phyloP scores from a whole-genome alignment of 2,888 invertebrate genomes.

The Nomada fabriciana region DNA sequence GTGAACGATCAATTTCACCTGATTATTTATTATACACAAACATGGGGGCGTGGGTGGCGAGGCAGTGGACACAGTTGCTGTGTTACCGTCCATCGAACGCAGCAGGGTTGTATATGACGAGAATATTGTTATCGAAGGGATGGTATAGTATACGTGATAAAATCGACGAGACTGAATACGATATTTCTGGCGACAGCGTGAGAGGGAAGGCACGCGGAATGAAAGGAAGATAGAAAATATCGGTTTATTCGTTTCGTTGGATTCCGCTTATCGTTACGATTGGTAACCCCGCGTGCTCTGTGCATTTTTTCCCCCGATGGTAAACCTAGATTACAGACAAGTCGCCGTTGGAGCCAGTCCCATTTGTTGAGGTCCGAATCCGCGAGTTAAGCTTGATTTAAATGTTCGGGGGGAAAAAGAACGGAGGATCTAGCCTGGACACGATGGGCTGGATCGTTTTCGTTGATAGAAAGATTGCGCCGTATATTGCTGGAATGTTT shows the following conservation, averaged over 20 bases:
- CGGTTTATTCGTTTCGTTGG: conserved; percentile 5
- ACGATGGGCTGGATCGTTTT: conserved; percentile 5
- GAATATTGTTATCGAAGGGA: conserved; percentile 33
- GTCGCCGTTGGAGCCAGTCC: conserved; percentile 36
- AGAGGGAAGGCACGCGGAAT: background rate
- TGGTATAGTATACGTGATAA: conserved; percentile 4
- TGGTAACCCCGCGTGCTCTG: background rate
- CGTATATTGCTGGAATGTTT: background rate
- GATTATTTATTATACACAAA: background rate
- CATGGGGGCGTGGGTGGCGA: background rate
- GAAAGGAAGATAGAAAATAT: background rate
- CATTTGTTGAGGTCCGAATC: conserved; percentile 40
- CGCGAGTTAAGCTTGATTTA: conserved; percentile 62
- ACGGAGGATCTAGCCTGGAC: background rate
- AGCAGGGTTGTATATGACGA: background rate
- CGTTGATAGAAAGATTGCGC: conserved; percentile 19
- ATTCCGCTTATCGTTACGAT: conserved; percentile 8
- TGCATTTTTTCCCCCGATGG: conserved; percentile 31
- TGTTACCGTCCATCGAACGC: background rate
- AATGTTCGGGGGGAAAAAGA: conserved; percentile 32
- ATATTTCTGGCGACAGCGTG: conserved; percentile 4
- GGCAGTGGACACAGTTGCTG: conserved; percentile 16
- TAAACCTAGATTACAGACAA: conserved; percentile 47
- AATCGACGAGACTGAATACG: conserved; percentile 36
- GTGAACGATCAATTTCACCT: background rate